Evolutionary conservation across 2,113 vertebrate species (phyloP).

Genomic region (Loxodonta africana): DNA sequence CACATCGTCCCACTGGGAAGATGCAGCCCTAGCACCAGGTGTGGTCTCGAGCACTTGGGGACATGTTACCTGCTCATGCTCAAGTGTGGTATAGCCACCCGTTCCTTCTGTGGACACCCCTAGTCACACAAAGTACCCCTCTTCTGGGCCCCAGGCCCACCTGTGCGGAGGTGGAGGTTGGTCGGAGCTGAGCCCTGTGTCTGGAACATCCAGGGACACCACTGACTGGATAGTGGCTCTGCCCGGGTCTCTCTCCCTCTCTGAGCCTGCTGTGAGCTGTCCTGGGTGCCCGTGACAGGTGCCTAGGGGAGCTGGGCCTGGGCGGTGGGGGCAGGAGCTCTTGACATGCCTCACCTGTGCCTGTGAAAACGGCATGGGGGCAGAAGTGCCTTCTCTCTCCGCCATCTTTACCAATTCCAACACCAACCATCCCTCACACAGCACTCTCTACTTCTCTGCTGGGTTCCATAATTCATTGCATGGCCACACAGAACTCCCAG

Average conservation of each 20-base stretch:
- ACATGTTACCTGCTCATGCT: rapidly evolving
- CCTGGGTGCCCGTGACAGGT: too few species aligned
- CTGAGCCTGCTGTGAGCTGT: background rate
- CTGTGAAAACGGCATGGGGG: too few species aligned
- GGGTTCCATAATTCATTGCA: too few species aligned
- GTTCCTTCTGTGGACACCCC: too few species aligned
- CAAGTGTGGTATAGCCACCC: background rate
- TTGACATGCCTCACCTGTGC: background rate
- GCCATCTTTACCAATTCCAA: too few species aligned
- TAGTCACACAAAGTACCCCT: background rate
- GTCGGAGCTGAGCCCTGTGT: background rate
- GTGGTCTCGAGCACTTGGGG: background rate
- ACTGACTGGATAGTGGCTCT: background rate
- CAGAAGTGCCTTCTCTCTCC: too few species aligned
- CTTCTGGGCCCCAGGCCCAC: rapidly evolving
- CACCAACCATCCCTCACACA: too few species aligned
- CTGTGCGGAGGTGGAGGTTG: background rate
- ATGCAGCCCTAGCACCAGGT: background rate
- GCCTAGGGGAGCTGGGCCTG: too few species aligned
- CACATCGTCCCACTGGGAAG: background rate
- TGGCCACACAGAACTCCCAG: too few species aligned
- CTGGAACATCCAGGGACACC: background rate
- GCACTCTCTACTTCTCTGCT: too few species aligned
- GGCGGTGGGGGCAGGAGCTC: background rate
- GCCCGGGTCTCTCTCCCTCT: background rate